These are phyloP conservation scores for Loriculus beryllinus DNA, from an alignment of 2,797 vertebrate genomes.

Conservation along the genomic window DNA sequence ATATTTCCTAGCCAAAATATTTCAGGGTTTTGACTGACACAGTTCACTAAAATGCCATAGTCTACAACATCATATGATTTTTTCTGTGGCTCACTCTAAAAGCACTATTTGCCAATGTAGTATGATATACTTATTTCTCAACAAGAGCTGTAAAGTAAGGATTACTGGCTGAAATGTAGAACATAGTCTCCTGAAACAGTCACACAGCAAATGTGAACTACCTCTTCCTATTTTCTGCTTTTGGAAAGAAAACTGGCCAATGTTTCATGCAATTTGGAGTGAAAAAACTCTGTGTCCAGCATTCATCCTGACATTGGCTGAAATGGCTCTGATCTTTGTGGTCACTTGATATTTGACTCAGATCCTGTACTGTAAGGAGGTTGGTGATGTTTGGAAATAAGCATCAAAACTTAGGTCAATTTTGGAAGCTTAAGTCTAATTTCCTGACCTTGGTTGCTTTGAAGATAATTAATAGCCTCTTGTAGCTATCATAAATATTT, in stretches of 20 bases:
- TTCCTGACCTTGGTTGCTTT: background rate
- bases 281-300: background rate
- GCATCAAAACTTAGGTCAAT: background rate
- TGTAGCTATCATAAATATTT: background rate
- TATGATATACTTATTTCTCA: background rate
- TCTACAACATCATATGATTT: background rate
- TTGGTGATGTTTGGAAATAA: background rate
- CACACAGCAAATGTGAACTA: background rate
- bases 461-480: background rate
- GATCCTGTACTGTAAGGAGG: background rate
- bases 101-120: background rate
- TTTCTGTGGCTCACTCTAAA: background rate
- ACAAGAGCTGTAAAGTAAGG: background rate
- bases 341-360: background rate
- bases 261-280: rapidly evolving
- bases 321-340: background rate
- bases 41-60: background rate
- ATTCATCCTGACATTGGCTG: background rate
- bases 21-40: background rate
- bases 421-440: background rate
- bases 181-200: background rate
- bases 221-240: background rate
- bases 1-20: background rate
- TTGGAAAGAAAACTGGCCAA: background rate
- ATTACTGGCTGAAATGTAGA: background rate